Base-by-base conservation (phyloP, 2,113 vertebrate species). In the Crotophaga sulcirostris region DNA sequence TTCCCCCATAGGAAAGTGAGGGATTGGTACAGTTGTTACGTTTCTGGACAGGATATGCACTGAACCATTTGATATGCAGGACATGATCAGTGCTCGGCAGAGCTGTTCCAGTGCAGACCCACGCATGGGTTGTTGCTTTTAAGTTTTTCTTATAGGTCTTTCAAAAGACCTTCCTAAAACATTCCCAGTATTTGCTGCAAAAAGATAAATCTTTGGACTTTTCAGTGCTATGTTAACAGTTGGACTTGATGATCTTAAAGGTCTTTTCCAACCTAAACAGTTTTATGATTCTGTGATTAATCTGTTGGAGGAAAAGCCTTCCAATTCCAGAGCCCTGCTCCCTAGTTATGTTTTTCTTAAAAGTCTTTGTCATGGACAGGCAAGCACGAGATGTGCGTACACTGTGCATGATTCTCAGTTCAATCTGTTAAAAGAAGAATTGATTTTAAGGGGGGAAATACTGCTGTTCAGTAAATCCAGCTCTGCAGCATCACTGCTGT, bases 1-100 rank as follows among this genome's bases (percentile, higher is more conserved):
- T 34, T 47, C 8, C 82, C 7, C 75, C 88, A 13, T 63, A 92
- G 85, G 88, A 82, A 77, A 60, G 79, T 63, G 52, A 88, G 94
- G 91, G 78, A 51, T 91, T 93, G 73, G 67, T 79, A 49, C 63
- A 89, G 7, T 77, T 70, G 60, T 92, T 96, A 87, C 72, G 45
- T 95, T 84, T 95, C 86, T 87, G 94, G 92, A 23, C 87, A 96
- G 94, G 80, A 67, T 87, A 9, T 25, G 51, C 94, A 7, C 28
- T 81, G 93, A 62, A 63, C 72, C 92, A 16, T 69, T 86, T 44
- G 76, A 78, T 55, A 40, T 63, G 59, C 81, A 80, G 84, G 82
- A 38, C 79, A 34, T 55, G 82, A 62, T 64, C 84, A 38, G 81
- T 66, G 84, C 62, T 96, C 38, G 83, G 68, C 54, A 75, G 64